Base-by-base conservation (phyloP, 2,888 invertebrate species). In the Xestia sexstrigata region DNA sequence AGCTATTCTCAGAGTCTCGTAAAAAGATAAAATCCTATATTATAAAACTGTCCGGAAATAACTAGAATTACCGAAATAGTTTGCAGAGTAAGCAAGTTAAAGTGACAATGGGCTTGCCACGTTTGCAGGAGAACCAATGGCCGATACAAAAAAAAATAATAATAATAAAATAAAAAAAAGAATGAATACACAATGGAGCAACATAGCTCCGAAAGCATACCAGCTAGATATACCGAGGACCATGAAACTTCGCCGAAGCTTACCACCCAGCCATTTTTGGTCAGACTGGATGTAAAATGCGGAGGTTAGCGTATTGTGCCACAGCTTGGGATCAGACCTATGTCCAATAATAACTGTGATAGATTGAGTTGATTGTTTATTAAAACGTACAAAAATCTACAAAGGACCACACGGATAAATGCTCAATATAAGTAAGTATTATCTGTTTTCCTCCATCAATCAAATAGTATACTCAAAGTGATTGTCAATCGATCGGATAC, bases 371-470 rank as follows among this genome's bases (percentile, higher is more conserved):
- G 23, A 1, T n/a, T 11, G n/a, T n/a, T n/a, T n/a, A 55, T 4
- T n/a, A 55, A 60, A 60, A 8, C 17, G 0, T 30, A 30, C 60
- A 30, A 30, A 60, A 30, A 26, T n/a, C 11, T n/a, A n/a, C 11
- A 74, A 20, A 45, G 0, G 69, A 47, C 30, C 20, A n/a, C 15
- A 11, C 20, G 11, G 35, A 8, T 11, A 4, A 7, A n/a, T 35
- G 4, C 11, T 52, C 13, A 17, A 74, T 58, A 55, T 17, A 20
- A 42, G 15, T 79, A 62, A 6, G 8, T 30, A 70, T 69, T 17
- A 11, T 7, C 7, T 55, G 17, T 69, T 55, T 65, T 74, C 45
- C 45, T 63, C 39, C 55, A 81, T 81, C 52, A 47, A 74, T 63
- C 63, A 47, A 45, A 55, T 49, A 15, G 26, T 49, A 8, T 45